These are phyloP conservation scores for Drosophila ustulata DNA, from an alignment of 2,888 invertebrate species.

Conservation along the genomic window DNA sequence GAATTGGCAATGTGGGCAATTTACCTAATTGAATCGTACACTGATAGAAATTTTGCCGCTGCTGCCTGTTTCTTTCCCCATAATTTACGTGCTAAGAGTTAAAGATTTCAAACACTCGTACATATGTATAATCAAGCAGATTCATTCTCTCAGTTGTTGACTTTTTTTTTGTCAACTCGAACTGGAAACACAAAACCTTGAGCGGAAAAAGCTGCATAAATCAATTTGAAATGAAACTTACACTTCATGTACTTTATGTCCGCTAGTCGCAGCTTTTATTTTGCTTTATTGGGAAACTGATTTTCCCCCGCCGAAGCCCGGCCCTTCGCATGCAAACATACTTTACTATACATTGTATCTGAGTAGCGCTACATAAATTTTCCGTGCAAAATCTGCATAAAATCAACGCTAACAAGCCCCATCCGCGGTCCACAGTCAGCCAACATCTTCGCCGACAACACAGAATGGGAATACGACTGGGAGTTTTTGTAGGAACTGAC, in stretches of 20 bases:
- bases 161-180: constrained; percentile 5
- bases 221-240: constrained; percentile 80
- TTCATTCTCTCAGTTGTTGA: constrained; percentile 26
- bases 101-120: constrained; percentile 38
- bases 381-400: constrained; percentile 76
- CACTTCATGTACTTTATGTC: constrained; percentile 64
- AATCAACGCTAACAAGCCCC: constrained; percentile 79
- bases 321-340: neutral
- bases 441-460: constrained; percentile 65
- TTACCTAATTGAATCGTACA: constrained; percentile 7
- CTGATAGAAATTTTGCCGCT: neutral
- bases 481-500: constrained; percentile 42
- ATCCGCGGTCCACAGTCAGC: constrained; percentile 41
- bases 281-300: constrained; percentile 38
- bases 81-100: constrained; percentile 5
- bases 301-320: neutral
- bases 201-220: constrained; percentile 60
- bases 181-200: neutral
- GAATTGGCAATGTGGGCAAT: constrained; percentile 26
- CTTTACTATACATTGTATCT: constrained; percentile 61
- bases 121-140: constrained; percentile 67
- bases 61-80: neutral
- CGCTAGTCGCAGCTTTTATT: constrained; percentile 40
- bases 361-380: constrained; percentile 77
- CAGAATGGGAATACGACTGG: constrained; percentile 5